These are phyloP conservation scores for Chloropsis cyanopogon DNA, from an alignment of 2,113 vertebrate genomes.

Conservation along the genomic window DNA sequence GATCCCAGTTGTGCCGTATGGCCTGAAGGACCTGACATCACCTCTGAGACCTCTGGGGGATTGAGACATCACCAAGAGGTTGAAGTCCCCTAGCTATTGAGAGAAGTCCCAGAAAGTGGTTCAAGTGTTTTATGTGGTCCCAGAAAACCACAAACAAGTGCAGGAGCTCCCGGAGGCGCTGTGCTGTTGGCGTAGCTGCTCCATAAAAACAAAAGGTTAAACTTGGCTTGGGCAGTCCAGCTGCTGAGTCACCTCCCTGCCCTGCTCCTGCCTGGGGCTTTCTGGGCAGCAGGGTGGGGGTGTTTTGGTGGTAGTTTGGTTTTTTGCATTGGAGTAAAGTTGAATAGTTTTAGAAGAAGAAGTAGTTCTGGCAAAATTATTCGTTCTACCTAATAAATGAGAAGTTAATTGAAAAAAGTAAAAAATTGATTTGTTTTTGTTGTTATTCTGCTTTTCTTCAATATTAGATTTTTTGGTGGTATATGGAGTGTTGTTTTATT, in stretches of 20 bases:
- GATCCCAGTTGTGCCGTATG: accelerated
- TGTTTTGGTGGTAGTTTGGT: too few species aligned
- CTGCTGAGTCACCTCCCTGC: background rate
- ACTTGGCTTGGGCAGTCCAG: background rate
- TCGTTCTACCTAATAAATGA: too few species aligned
- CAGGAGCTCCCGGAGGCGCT: accelerated
- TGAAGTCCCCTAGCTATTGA: background rate
- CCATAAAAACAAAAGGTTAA: background rate
- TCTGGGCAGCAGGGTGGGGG: too few species aligned
- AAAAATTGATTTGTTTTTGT: too few species aligned
- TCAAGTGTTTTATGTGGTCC: background rate
- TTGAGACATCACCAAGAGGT: background rate
- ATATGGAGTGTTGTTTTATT: background rate
- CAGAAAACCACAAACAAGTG: background rate
- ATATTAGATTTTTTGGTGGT: background rate
- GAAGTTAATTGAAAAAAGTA: too few species aligned
- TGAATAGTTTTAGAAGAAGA: too few species aligned
- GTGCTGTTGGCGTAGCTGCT: background rate
- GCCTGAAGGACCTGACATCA: background rate
- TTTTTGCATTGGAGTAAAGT: too few species aligned
- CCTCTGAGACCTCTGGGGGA: background rate
- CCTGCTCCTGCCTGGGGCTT: too few species aligned
- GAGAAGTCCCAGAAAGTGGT: background rate
- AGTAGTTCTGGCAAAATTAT: too few species aligned
- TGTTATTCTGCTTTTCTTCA: background rate